Evolutionary conservation across 2,888 invertebrate genomes (phyloP).

Genomic region (Chymomyza caudatula): DNA sequence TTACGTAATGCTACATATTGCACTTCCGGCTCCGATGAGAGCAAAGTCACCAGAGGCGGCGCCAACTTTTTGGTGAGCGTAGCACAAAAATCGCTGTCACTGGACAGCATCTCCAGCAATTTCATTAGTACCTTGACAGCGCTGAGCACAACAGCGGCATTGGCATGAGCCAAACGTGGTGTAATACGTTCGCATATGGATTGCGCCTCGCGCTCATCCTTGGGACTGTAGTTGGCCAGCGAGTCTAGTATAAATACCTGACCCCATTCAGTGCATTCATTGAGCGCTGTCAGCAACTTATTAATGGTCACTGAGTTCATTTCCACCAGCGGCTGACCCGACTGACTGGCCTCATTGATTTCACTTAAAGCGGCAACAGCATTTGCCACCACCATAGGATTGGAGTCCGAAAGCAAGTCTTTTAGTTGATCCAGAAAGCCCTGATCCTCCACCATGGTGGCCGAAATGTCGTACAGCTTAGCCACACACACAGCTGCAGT

Average conservation of each 20-base stretch:
- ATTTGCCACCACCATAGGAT: constrained; percentile 99
- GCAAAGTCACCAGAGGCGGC: constrained; percentile 97
- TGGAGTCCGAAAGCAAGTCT: constrained; percentile 98
- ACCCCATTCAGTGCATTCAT: constrained; percentile 99
- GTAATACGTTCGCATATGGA: constrained; percentile 99
- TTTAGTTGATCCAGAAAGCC: constrained; percentile 98
- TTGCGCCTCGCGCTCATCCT: constrained; percentile 98
- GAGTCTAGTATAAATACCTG: constrained; percentile 99
- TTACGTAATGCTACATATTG: constrained; percentile 99
- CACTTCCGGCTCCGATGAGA: constrained; percentile 99
- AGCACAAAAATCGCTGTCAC: constrained; percentile 94
- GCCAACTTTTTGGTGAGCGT: constrained; percentile 97
- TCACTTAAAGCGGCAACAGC: constrained; percentile 99
- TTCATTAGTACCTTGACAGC: constrained; percentile 99
- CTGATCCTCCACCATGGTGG: constrained; percentile 85
- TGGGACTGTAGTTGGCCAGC: constrained; percentile 96
- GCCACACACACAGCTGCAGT: constrained; percentile 99
- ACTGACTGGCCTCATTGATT: constrained; percentile 97
- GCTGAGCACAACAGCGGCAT: constrained; percentile 98
- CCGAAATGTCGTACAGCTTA: constrained; percentile 97
- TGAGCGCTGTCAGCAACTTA: constrained; percentile 97
- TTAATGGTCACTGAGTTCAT: constrained; percentile 99
- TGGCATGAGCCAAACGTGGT: constrained; percentile 97
- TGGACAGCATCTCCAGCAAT: constrained; percentile 96
- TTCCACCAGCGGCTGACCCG: constrained; percentile 94